These are phyloP conservation scores for Atlantisia rogersi DNA, from an alignment of 2,113 vertebrate genomes.

Conservation along the genomic window DNA sequence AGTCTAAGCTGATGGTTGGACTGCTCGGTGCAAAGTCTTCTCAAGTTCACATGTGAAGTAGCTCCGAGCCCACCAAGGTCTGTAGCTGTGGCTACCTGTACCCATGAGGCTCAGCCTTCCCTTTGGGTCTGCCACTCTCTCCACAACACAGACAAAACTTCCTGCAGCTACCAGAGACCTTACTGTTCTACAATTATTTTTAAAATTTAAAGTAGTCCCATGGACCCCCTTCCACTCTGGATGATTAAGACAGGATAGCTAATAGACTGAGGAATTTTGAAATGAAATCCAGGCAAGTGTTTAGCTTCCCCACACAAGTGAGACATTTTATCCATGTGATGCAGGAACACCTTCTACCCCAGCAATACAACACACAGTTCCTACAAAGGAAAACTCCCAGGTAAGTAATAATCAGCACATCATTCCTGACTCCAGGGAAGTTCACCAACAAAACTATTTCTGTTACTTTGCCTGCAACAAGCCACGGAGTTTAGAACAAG, in stretches of 20 bases:
- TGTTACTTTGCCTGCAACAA: background rate
- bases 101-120: background rate
- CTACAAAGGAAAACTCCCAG: background rate
- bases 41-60: background rate
- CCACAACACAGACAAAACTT: background rate
- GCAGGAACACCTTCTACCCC: background rate
- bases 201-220: background rate
- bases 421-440: background rate
- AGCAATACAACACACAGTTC: background rate
- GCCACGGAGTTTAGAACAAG: background rate
- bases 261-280: background rate
- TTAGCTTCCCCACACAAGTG: background rate
- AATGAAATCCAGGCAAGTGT: background rate
- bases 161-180: background rate
- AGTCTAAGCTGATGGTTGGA: background rate
- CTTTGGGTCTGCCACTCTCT: background rate
- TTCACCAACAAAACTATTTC: background rate
- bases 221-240: background rate
- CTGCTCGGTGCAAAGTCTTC: background rate
- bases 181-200: background rate
- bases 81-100: fast-evolving
- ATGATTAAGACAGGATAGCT: background rate
- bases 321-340: background rate
- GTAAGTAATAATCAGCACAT: background rate
- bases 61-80: background rate